Evolutionary conservation across 1,140 invertebrate genomes (phyloP), one percentile per base, ranked within the genome.

Genomic region (Varroa destructor): DNA sequence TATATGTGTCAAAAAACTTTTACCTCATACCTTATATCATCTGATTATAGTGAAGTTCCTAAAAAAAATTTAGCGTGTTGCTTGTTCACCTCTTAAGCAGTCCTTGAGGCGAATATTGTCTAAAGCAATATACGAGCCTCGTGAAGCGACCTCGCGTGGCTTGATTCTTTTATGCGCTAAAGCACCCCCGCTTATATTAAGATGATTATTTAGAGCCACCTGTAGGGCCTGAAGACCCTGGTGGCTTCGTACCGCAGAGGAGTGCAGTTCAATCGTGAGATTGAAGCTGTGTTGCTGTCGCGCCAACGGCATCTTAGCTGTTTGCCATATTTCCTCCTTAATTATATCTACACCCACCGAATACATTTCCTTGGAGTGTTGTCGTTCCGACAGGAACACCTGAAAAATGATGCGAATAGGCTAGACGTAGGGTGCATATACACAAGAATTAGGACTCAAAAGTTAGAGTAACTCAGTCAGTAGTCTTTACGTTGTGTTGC

Each of bases 351-450:
- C 40, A 12, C 40, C 40, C 12, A 67, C 40, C 12, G 61, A 67
- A 37, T 67, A 67, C 61, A 67, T 67, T 8, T 67, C 61, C 61
- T 67, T 67, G 1, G 61, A 36, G 61, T 67, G 61, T 67, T 37
- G 61, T 46, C 61, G 46, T 14, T 67, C 61, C 61, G 61, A 67
- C 46, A 67, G 36, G 61, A 25, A 67, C 61, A 67, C 61, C 61
- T 67, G 46, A 14, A 67, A 67, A 36, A 40, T 58, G 25, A n/a
- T 56, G 55, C n/a, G 10, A 56, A 12, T 12, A 58, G 36, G 4
- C 57, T 58, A 25, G 42, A 14, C 3, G 36, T 56, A 25, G 25
- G 25, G 25, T 25, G 25, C 25, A 25, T 25, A 25, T 25, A 25
- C 25, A 25, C 25, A 25, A 25, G 25, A 25, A 25, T 25, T 25